These are phyloP conservation scores for Nyctereutes procyonoides DNA, from an alignment of 2,113 vertebrate genomes.

Conservation along the genomic window DNA sequence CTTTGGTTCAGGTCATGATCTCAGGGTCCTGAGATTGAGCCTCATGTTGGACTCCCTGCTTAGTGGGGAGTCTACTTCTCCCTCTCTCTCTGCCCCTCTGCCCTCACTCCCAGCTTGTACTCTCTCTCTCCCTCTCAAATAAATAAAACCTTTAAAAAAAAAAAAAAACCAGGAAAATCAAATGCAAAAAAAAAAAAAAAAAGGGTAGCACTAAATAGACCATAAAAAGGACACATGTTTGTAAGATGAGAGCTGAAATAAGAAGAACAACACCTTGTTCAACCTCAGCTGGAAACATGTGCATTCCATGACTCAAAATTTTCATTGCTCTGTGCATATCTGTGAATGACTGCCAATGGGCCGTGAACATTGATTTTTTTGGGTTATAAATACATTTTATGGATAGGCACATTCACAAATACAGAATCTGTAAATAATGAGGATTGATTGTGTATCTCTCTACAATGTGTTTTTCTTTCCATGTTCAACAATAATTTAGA, in stretches of 20 bases:
- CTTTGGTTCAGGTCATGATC: neutral
- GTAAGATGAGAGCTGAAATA: neutral
- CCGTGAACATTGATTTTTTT: neutral
- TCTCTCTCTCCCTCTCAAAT: neutral
- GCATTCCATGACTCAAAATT: neutral
- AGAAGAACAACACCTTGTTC: neutral
- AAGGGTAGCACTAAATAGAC: neutral
- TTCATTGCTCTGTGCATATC: neutral
- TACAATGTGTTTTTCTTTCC: neutral
- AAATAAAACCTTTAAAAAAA: neutral
- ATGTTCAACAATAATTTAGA: neutral
- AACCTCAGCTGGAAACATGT: neutral
- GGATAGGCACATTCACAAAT: neutral
- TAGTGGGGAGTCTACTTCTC: neutral
- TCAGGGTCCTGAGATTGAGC: neutral
- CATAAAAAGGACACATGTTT: neutral
- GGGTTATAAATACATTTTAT: slow-evolving; percentile 5
- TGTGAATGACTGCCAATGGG: neutral
- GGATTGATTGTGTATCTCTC: neutral
- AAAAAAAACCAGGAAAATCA: neutral
- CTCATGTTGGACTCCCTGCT: neutral
- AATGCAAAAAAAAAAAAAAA: neutral
- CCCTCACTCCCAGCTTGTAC: too few relatives aligned
- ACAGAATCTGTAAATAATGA: neutral
- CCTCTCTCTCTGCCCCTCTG: neutral